A percentile compares a stretch with the other conserved stretches of the same genome.
Evolutionary conservation across 2,113 vertebrate genomes (phyloP).

Genomic region (Elephantulus edwardii): DNA sequence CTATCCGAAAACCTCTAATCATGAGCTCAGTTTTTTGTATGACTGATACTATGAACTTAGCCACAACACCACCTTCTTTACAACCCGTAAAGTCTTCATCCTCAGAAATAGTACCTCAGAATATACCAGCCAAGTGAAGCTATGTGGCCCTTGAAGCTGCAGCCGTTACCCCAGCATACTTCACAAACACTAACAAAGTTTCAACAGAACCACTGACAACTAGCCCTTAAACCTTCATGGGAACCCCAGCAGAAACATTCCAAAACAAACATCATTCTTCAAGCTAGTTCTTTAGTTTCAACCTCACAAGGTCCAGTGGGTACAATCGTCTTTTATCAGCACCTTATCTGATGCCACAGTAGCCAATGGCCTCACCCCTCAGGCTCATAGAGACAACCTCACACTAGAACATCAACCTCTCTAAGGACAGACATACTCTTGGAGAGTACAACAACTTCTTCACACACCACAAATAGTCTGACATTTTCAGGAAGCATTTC

Average conservation of each 20-base stretch:
- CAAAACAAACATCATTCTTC: background rate
- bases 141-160: no score
- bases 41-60: background rate
- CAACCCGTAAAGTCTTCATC: background rate
- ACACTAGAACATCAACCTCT: background rate
- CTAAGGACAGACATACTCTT: no score
- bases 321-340: background rate
- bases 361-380: background rate
- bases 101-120: background rate
- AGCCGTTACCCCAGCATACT: background rate
- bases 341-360: background rate
- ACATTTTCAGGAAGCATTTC: no score
- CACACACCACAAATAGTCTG: background rate
- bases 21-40: background rate
- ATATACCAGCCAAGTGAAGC: background rate
- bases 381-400: background rate
- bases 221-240: background rate
- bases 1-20: background rate
- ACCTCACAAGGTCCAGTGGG: background rate
- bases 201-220: no score
- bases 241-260: background rate
- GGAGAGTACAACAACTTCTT: background rate
- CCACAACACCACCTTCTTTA: background rate
- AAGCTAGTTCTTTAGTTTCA: background rate
- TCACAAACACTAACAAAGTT: background rate